phyloP scores from a whole-genome alignment of 2,888 invertebrate genomes.

The Apodemia mormo region DNA sequence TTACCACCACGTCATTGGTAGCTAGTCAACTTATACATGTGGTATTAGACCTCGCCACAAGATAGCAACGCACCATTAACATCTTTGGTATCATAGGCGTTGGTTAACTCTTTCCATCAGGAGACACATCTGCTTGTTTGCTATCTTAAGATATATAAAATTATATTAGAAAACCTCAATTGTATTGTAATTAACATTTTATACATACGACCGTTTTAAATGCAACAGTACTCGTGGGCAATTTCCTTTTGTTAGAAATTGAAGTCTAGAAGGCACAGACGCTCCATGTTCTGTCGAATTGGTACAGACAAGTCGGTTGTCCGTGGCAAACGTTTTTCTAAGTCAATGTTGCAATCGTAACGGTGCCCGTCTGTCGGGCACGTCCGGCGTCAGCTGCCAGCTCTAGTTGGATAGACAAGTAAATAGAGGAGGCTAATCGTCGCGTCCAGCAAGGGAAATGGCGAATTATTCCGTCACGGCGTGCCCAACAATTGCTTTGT shows the following conservation, averaged over 20 bases:
- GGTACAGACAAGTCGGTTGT: constrained; percentile 56
- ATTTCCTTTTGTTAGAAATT: background rate
- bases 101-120: too few species aligned
- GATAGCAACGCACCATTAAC: too few species aligned
- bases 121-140: too few species aligned
- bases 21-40: too few species aligned
- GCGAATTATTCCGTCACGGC: constrained; percentile 77
- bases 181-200: too few species aligned
- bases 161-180: too few species aligned
- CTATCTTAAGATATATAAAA: too few species aligned
- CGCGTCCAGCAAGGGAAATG: constrained; percentile 73
- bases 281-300: constrained; percentile 50
- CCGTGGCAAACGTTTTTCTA: constrained; percentile 77
- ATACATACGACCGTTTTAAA: too few species aligned
- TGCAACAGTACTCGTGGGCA: background rate
- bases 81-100: too few species aligned
- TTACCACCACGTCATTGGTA: too few species aligned
- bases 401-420: constrained; percentile 73
- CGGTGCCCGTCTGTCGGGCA: constrained; percentile 71
- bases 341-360: constrained; percentile 77
- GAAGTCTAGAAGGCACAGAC: background rate
- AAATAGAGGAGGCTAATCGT: constrained; percentile 80
- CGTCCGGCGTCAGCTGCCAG: constrained; percentile 76
- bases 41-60: too few species aligned
- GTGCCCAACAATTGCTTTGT: constrained; percentile 74